Conservation (phyloP, 1,140 invertebrate species). For the Eciton burchellii region DNA sequence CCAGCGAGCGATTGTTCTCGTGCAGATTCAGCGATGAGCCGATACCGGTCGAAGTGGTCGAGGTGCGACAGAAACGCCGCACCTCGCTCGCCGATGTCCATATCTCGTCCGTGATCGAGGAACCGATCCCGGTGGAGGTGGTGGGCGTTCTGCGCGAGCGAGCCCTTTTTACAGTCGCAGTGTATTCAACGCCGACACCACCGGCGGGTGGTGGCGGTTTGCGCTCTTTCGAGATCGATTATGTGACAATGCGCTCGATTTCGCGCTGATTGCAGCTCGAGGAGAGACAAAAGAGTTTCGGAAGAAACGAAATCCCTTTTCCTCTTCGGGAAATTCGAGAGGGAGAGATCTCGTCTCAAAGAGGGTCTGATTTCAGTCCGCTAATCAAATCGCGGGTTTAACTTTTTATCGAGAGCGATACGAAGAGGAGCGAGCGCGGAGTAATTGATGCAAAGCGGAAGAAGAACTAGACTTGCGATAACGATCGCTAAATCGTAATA, state of each 20-base stretch:
- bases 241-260: neutral
- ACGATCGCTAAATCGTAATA: neutral
- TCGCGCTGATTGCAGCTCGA: neutral
- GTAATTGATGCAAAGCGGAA: neutral
- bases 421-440: slow-evolving; percentile 19
- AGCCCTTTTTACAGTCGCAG: slow-evolving; percentile 29
- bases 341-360: neutral
- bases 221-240: neutral
- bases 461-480: neutral
- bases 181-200: neutral
- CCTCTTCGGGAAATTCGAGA: too few species aligned
- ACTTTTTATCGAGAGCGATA: neutral
- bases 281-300: neutral
- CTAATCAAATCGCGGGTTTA: slow-evolving; percentile 2
- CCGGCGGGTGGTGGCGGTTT: neutral
- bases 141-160: slow-evolving; percentile 75
- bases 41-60: slow-evolving; percentile 79
- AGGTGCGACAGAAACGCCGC: slow-evolving; percentile 76
- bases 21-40: slow-evolving; percentile 79
- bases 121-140: slow-evolving; percentile 75
- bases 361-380: neutral
- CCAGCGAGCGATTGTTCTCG: slow-evolving; percentile 79
- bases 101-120: slow-evolving; percentile 79
- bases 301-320: neutral
- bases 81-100: slow-evolving; percentile 78